Evolutionary conservation across 2,113 vertebrate species (phyloP), one percentile per base, ranked within the genome.

Genomic region (Acrocephalus arundinaceus): DNA sequence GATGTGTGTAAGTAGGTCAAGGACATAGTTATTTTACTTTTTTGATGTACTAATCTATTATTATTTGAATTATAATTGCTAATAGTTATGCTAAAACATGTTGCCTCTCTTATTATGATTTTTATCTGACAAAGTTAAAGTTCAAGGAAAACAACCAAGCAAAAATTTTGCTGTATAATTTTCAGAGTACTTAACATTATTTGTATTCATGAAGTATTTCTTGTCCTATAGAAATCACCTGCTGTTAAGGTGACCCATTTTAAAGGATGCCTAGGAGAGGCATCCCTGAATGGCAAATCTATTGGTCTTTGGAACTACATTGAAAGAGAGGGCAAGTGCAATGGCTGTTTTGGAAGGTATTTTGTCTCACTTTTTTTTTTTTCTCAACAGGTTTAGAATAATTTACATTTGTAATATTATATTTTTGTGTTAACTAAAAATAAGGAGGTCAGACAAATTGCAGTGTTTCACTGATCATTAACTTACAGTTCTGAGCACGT

Each of bases 301-400:
- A 89, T 99, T 0, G 99, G 99, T 19, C 97, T 99, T 49, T 99
- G 99, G 99, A 99, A 99, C 94, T 99, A 99, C 12, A 7, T 98
- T 18, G 97, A 98, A 77, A 98, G 98, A 75, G 98, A 99, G 86
- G 99, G 99, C 41, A 94, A 86, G 15, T 99, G 99, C 81, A 97
- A 82, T 25, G 99, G 99, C 89, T 99, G 99, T 95, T 99, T 99
- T 82, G 98, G 98, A 97, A 99, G 99, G 99, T 99, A 98, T 27
- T 41, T 54, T 9, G 35, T 45, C 31, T 73, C 13, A 3, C 1
- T 31, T 1, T 43, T 4, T 59, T 24, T 39, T 39, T 39, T 58
- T 39, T 35, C 14, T 15, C 2, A 49, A 48, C 1, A 59, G 7
- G 9, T 74, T 65, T 58, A 76, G 28, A 67, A 6, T 79, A 62